These are phyloP conservation scores for Pachypanchax playfairii DNA, from an alignment of 2,113 vertebrate genomes.

Conservation along the genomic window DNA sequence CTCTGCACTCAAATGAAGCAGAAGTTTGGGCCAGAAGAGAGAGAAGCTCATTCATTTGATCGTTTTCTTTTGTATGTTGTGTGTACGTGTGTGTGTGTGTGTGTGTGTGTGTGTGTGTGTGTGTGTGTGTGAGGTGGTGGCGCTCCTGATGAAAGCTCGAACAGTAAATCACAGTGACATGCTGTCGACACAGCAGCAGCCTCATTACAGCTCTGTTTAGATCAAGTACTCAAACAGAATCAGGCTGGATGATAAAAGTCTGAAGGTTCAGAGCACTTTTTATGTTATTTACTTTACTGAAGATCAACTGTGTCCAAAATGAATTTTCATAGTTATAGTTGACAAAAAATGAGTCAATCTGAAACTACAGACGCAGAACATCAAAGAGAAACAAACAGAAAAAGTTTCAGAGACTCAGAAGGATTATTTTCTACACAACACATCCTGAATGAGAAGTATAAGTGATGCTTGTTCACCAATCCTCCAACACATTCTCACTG, in stretches of 20 bases:
- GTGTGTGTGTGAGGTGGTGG: slow-evolving; percentile 7
- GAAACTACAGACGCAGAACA: neutral
- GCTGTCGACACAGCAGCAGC: slow-evolving; percentile 27
- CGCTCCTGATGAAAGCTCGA: slow-evolving; percentile 29
- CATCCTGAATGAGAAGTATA: neutral
- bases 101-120: neutral
- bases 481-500: neutral
- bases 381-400: neutral
- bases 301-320: neutral
- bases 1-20: slow-evolving; percentile 48
- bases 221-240: neutral
- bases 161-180: slow-evolving; percentile 29
- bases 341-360: neutral
- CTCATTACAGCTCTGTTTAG: slow-evolving; percentile 44
- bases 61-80: slow-evolving; percentile 9
- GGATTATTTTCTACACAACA: neutral
- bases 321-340: neutral
- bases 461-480: neutral
- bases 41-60: neutral
- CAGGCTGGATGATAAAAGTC: neutral
- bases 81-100: slow-evolving; percentile 1
- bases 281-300: neutral
- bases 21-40: slow-evolving; percentile 38
- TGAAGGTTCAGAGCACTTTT: neutral
- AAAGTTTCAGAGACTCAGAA: neutral